Conservation (phyloP, 2,888 invertebrate species). For the Amphipyra berbera region DNA sequence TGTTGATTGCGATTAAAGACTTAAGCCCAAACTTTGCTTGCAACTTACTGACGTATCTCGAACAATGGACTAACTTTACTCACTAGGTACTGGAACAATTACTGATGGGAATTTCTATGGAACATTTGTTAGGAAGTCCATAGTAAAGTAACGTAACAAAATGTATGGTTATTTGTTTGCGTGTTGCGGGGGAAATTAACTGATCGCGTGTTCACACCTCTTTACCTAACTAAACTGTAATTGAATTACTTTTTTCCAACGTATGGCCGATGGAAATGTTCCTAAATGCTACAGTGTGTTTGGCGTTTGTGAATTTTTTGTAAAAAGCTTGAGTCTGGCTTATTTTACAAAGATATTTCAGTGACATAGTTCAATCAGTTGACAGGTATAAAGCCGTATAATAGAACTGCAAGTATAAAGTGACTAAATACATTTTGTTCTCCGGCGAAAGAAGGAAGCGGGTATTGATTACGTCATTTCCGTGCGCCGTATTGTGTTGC, state of each 20-base stretch:
- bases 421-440: slow-evolving; percentile 39
- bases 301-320: background rate
- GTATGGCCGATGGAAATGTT: slow-evolving; percentile 31
- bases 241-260: slow-evolving; percentile 65
- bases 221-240: slow-evolving; percentile 59
- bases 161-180: slow-evolving; percentile 56
- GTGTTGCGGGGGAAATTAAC: slow-evolving; percentile 52
- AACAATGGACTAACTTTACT: slow-evolving; percentile 27
- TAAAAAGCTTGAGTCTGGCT: background rate
- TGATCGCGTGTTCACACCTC: slow-evolving; percentile 72
- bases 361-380: slow-evolving; percentile 1
- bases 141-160: slow-evolving; percentile 13
- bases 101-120: slow-evolving; percentile 12
- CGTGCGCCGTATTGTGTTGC: slow-evolving; percentile 49
- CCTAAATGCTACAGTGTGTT: slow-evolving; percentile 20
- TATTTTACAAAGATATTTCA: background rate
- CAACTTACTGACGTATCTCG: slow-evolving; percentile 24
- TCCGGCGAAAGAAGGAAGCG: slow-evolving; percentile 35
- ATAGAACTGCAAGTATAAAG: slow-evolving; percentile 33
- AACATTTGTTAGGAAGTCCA: slow-evolving; percentile 9
- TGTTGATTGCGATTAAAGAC: slow-evolving; percentile 47
- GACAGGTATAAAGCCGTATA: slow-evolving; percentile 11
- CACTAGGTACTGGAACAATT: slow-evolving; percentile 13
- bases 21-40: slow-evolving; percentile 32
- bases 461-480: slow-evolving; percentile 60